Percentiles rank a stretch among this genome's conserved stretches.
phyloP scores from a whole-genome alignment of 2,888 invertebrate species.

The Choreutis nemorana region DNA sequence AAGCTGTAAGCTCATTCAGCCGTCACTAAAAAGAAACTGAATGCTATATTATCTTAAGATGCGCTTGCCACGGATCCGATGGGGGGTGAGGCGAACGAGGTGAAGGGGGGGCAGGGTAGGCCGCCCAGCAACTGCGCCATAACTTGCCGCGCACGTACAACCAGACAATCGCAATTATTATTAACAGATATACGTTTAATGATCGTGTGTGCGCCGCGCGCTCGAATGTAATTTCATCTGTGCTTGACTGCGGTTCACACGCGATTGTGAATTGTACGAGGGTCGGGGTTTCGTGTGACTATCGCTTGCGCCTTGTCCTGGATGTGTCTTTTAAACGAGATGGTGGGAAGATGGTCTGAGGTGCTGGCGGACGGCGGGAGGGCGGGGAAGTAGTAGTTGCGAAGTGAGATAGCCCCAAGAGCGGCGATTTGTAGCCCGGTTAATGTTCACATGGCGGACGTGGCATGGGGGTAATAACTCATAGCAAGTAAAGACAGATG shows the following conservation, averaged over 20 bases:
- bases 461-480: slow-evolving; percentile 33
- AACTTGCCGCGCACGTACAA: slow-evolving; percentile 54
- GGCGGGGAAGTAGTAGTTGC: slow-evolving; percentile 26
- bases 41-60: slow-evolving; percentile 51
- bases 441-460: slow-evolving; percentile 41
- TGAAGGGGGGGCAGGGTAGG: slow-evolving; percentile 17
- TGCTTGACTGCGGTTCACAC: slow-evolving; percentile 19
- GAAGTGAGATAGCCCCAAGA: slow-evolving; percentile 33
- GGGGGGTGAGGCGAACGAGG: slow-evolving; percentile 21
- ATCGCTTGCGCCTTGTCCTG: slow-evolving; percentile 23
- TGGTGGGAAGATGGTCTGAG: slow-evolving; percentile 27
- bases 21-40: slow-evolving; percentile 47
- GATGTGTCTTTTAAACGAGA: slow-evolving; percentile 34
- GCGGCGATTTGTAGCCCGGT: slow-evolving; percentile 52
- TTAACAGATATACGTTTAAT: slow-evolving; percentile 59
- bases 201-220: slow-evolving; percentile 41
- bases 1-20: slow-evolving; percentile 39
- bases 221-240: slow-evolving; percentile 25
- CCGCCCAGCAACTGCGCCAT: slow-evolving; percentile 53
- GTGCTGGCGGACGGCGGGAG: slow-evolving; percentile 14
- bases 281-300: slow-evolving; percentile 29
- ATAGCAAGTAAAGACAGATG: slow-evolving; percentile 36
- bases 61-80: slow-evolving; percentile 31
- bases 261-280: slow-evolving; percentile 34
- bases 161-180: slow-evolving; percentile 62